Evolutionary conservation across 2,797 vertebrate genomes (phyloP), one percentile per base, ranked within the genome.

Genomic region (Sebastes elongatus): DNA sequence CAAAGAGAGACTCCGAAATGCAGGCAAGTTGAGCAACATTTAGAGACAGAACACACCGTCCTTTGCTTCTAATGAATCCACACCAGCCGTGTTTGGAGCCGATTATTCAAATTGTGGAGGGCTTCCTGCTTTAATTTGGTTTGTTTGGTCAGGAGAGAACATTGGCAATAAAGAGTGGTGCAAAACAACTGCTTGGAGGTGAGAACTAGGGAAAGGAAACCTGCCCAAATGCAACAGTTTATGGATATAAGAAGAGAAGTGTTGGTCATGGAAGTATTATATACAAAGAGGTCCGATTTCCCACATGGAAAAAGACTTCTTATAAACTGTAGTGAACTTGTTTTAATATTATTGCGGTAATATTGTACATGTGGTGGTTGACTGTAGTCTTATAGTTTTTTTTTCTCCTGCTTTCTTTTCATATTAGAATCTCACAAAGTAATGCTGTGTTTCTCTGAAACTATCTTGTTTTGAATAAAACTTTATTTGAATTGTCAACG

Each of bases 1-100:
- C 88, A 99, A 98, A 92, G 99, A 99, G 87, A 97, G 98, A 89
- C 97, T 99, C 80, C 94, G 99, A 78, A 99, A 99, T 72, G 98
- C 99, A 91, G 99, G 99, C 96, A 82, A 92, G 91, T 78, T 82
- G 20, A 83, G n/a, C 13, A 5, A 10, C 13, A 18, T 62, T 53
- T 5, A 68, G 22, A 52, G 22, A 49, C 3, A 0, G 59, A 67
- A 14, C 18, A 53, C 3, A 2, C 28, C 35, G 22, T 25, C 20
- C 67, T 80, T 56, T 71, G n/a, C 25, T 67, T 52, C 9, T 14
- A 38, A 23, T 69, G 23, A 46, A 38, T 64, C n/a, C 27, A 22
- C 11, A 38, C 27, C 46, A 42, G 35, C 25, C 10, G 14, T 28
- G 56, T 32, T 53, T 8, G 2, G 3, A 53, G 27, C 4, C 30